Evolutionary conservation across 1,140 invertebrate species (phyloP), one percentile per base, ranked within the genome.

Genomic region (Brachionus rotundiformis): DNA sequence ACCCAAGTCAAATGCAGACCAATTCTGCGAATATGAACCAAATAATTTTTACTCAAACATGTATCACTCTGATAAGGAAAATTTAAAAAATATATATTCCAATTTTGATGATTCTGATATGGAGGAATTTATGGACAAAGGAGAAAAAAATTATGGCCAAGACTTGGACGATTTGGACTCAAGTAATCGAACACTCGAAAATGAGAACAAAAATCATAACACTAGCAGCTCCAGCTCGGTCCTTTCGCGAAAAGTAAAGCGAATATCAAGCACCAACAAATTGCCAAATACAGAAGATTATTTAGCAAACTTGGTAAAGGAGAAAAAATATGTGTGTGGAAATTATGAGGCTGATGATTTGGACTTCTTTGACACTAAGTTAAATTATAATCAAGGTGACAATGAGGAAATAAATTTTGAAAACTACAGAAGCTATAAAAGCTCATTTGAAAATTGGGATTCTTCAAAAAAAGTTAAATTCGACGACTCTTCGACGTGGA

Each of bases 321-420:
- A 44, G 13, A 73, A 73, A 44, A 41, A 29, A 44, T 73, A 73
- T 8, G 36, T 44, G 1, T 25, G 68, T 29, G 36, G 19, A n/a
- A 73, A 73, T 44, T 73, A 73, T 13, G 41, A 73, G 25, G 36
- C 2, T n/a, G 68, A 73, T 10, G 25, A 73, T 11, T 73, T 41
- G 16, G 65, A 71, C 23, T 44, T 44, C 25, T 73, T 13, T 73
- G 33, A 44, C 3, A 27, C 4, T 0, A 73, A 11, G 19, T 25
- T 33, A 31, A 31, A 65, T 11, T 65, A 36, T 16, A 19, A n/a
- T 19, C n/a, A 68, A 36, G 10, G 29, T 16, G 63, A 23, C 0
- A 59, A 61, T 13, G 54, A 65, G 31, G 47, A 68, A 68, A 23
- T 54, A n/a, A 44, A 76, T 29, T 77, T 81, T 81, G 63, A 81